A percentile compares a stretch with the other conserved stretches of the same genome.
phyloP scores from a whole-genome alignment of 2,113 vertebrate genomes.

The Bubo blakistoni region DNA sequence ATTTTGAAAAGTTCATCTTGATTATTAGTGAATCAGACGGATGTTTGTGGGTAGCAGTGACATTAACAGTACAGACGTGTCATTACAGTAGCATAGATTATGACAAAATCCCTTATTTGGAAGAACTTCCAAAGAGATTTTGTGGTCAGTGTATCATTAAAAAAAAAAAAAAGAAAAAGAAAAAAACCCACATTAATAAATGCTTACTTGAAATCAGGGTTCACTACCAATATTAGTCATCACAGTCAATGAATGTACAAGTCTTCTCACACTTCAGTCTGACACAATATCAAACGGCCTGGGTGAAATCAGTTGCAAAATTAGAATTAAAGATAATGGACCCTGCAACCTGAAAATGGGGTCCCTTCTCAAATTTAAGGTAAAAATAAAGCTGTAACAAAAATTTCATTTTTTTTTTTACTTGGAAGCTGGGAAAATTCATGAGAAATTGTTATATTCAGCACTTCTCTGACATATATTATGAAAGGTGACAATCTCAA shows the following conservation, averaged over 20 bases:
- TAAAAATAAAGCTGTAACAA: neutral
- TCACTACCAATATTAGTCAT: neutral
- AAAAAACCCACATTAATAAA: neutral
- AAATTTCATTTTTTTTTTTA: neutral
- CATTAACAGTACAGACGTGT: neutral
- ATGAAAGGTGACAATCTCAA: slow-evolving; percentile 28
- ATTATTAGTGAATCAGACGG: neutral
- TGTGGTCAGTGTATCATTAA: neutral
- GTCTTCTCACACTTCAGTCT: neutral
- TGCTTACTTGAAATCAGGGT: neutral
- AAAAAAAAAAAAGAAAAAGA: neutral
- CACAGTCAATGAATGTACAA: neutral
- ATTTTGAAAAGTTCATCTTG: neutral
- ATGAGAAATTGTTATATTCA: neutral
- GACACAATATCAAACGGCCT: neutral
- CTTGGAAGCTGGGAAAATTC: neutral
- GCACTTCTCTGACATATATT: neutral
- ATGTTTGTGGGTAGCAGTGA: neutral
- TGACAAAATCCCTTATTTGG: neutral
- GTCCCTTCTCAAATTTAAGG: neutral
- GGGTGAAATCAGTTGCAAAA: neutral
- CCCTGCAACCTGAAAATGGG: neutral
- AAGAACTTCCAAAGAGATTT: neutral
- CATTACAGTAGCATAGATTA: neutral
- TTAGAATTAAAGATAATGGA: neutral